phyloP scores from a whole-genome alignment of 2,797 vertebrate species.

The Myotis vivesi region DNA sequence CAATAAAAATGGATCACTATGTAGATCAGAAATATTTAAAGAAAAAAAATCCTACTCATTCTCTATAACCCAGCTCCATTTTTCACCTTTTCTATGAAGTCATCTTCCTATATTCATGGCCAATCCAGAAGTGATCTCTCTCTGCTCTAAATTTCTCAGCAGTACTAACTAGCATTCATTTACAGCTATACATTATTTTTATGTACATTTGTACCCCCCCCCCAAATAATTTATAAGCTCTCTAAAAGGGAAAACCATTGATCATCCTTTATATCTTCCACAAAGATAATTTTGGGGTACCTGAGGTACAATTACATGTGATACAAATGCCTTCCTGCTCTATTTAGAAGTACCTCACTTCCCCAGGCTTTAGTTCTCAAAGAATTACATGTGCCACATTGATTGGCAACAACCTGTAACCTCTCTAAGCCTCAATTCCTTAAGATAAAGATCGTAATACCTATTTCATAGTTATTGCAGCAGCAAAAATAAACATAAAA shows the following conservation, averaged over 20 bases:
- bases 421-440: background rate
- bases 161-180: background rate
- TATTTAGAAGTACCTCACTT: background rate
- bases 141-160: background rate
- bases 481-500: conserved; percentile 19
- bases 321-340: background rate
- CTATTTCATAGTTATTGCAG: background rate
- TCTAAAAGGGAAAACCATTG: background rate
- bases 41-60: background rate
- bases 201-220: background rate
- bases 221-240: background rate
- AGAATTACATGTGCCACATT: background rate
- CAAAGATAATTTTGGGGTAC: background rate
- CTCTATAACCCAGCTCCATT: background rate
- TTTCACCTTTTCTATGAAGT: background rate
- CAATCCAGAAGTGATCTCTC: background rate
- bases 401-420: background rate
- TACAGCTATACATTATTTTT: background rate
- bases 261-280: background rate
- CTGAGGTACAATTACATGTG: background rate
- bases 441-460: background rate
- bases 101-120: background rate
- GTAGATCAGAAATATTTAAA: background rate
- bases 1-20: background rate
- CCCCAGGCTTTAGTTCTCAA: background rate